Percentiles rank a stretch among this genome's conserved stretches.
Conservation (phyloP, 1,140 invertebrate species). For the Pseudomyrmex cubaensis region DNA sequence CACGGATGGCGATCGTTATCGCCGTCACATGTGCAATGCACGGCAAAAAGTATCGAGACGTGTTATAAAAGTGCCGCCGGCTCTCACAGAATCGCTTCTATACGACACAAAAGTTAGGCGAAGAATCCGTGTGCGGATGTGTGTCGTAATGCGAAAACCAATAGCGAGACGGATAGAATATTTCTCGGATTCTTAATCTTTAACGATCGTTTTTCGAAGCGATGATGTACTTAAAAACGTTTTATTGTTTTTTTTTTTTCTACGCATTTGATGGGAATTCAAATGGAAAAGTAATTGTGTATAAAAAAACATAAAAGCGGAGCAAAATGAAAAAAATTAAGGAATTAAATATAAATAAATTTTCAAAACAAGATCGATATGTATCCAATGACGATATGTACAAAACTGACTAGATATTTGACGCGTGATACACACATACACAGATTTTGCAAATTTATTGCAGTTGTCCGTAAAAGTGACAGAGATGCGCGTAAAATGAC, state of each 20-base stretch:
- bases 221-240: too few species aligned
- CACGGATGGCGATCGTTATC: conserved; percentile 57
- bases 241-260: too few species aligned
- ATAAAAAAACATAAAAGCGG: not conserved
- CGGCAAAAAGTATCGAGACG: conserved; percentile 46
- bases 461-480: not conserved
- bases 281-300: not conserved
- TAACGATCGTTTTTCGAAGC: not conserved
- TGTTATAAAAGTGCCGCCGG: conserved; percentile 43
- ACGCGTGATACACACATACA: too few species aligned
- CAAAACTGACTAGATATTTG: not conserved
- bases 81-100: conserved; percentile 33
- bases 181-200: not conserved
- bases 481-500: not conserved
- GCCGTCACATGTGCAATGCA: conserved; percentile 51
- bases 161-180: not conserved
- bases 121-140: not conserved
- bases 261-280: not conserved
- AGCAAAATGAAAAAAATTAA: not conserved
- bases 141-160: not conserved
- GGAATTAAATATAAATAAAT: not conserved
- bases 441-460: conserved; percentile 6
- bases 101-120: not conserved
- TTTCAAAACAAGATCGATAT: too few species aligned
- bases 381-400: too few species aligned